Conservation (phyloP, 1,140 invertebrate species). For the Prorops nasuta region DNA sequence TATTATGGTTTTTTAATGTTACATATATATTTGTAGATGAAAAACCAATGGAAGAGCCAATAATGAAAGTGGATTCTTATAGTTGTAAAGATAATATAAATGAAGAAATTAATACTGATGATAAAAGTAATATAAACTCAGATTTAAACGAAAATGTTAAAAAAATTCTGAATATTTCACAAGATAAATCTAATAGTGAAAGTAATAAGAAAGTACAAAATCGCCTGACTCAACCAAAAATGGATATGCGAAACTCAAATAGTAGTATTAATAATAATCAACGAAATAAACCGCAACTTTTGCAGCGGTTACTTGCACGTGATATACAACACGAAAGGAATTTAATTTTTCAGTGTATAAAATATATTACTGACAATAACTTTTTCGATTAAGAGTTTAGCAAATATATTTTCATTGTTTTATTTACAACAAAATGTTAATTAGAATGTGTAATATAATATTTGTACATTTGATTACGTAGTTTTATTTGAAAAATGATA, state of each 20-base stretch:
- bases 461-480: too few relatives aligned
- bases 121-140: conserved; percentile 5
- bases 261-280: conserved; percentile 9
- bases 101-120: conserved; percentile 6
- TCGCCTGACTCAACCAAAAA: conserved; percentile 2
- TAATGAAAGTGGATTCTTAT: conserved; percentile 27
- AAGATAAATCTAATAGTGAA: neutral
- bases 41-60: conserved; percentile 41
- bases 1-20: conserved; percentile 8
- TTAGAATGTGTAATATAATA: too few relatives aligned
- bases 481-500: too few relatives aligned
- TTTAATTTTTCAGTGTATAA: conserved; percentile 71
- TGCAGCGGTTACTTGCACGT: conserved; percentile 42
- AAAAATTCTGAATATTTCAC: conserved; percentile 9
- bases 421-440: too few relatives aligned
- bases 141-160: neutral
- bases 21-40: conserved; percentile 34
- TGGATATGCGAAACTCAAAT: neutral
- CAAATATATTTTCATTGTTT: too few relatives aligned
- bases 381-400: conserved; percentile 66
- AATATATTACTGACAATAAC: conserved; percentile 69
- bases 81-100: conserved; percentile 2
- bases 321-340: conserved; percentile 68
- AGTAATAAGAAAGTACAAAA: neutral
- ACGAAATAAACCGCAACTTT: conserved; percentile 28